A percentile compares a stretch with the other conserved stretches of the same genome.
These are phyloP conservation scores for Mesocentrotus franciscanus DNA, from an alignment of 53 echinoderm and acorn worm genomes.

Conservation along the genomic window DNA sequence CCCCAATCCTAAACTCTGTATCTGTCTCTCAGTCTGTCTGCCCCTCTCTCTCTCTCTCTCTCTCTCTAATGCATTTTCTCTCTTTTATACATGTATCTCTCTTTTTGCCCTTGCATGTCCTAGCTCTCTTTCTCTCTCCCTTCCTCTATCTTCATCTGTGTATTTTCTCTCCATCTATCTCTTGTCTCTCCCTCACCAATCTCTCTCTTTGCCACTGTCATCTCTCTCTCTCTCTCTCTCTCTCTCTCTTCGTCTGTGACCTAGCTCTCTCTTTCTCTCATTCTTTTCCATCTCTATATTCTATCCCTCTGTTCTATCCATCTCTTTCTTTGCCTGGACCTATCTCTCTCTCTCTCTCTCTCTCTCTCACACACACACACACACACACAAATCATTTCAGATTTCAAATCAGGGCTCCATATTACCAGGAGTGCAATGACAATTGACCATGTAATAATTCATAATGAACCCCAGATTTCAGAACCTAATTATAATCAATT, in stretches of 20 bases:
- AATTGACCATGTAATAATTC: neutral
- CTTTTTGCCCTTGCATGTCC: no score
- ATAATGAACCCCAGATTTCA: conserved; percentile 23
- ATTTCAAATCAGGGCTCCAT: neutral
- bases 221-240: neutral
- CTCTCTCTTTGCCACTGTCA: neutral
- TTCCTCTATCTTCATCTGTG: neutral
- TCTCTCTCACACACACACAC: no score
- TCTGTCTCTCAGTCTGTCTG: neutral
- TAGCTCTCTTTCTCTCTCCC: neutral
- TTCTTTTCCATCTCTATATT: neutral
- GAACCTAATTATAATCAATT: neutral
- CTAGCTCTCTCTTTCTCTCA: neutral
- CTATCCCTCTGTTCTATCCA: neutral
- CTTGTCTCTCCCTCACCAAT: neutral
- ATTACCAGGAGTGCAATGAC: neutral
- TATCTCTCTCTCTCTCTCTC: neutral
- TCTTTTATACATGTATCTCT: neutral
- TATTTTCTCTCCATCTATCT: neutral
- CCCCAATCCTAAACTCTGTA: neutral
- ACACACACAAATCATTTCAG: no score
- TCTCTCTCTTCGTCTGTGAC: neutral
- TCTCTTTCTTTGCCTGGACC: neutral
- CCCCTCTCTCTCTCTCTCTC: neutral
- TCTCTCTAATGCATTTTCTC: neutral